Percentiles rank a stretch among this genome's conserved stretches.
Evolutionary conservation across 1,140 invertebrate genomes (phyloP).

Genomic region (Leptinotarsa defecta): DNA sequence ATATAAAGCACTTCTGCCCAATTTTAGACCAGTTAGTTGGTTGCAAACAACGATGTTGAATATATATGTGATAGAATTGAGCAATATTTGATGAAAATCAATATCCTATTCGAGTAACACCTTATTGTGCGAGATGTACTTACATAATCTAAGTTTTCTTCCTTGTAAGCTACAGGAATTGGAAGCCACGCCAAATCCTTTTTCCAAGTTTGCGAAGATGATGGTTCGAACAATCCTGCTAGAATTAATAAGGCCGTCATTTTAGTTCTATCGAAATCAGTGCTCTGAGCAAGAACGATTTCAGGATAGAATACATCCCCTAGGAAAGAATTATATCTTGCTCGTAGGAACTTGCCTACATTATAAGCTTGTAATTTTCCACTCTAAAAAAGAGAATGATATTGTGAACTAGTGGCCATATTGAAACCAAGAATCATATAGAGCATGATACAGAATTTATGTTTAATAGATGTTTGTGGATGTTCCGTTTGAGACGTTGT

Average conservation of each 20-base stretch:
- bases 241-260: constrained; percentile 63
- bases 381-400: constrained; percentile 29
- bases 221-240: constrained; percentile 59
- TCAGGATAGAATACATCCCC: constrained; percentile 63
- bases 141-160: constrained; percentile 59
- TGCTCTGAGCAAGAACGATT: constrained; percentile 35
- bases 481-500: no score
- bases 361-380: constrained; percentile 62
- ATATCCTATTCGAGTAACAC: no score
- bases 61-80: no score
- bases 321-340: constrained; percentile 66
- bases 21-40: no score
- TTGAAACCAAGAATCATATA: background rate
- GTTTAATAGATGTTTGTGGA: no score
- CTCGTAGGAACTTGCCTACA: constrained; percentile 64
- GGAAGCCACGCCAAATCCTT: constrained; percentile 59
- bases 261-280: constrained; percentile 63
- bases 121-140: background rate
- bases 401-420: background rate
- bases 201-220: background rate
- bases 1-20: no score
- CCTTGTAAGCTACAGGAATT: constrained; percentile 59
- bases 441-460: no score
- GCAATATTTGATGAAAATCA: no score
- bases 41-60: no score